Evolutionary conservation across 2,113 vertebrate genomes (phyloP).

Genomic region (Embiotoca jacksoni): DNA sequence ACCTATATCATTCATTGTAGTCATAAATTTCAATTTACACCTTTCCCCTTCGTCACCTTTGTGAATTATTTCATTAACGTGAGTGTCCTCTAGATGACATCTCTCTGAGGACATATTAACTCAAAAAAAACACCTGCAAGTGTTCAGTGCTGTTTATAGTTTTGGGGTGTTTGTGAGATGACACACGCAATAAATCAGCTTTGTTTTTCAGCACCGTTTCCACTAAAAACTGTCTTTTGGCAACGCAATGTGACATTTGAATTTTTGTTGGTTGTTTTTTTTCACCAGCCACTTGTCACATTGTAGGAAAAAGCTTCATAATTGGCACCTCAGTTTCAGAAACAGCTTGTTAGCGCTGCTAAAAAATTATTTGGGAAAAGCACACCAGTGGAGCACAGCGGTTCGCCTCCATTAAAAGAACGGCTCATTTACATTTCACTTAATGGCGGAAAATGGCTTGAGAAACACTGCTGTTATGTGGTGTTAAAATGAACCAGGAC

Average conservation of each 20-base stretch:
- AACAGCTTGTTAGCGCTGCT: conserved; percentile 67
- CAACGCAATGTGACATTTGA: conserved; percentile 15
- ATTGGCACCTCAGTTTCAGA: conserved; percentile 58
- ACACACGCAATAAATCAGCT: conserved; percentile 53
- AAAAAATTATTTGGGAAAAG: conserved; percentile 70
- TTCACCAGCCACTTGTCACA: conserved; percentile 64
- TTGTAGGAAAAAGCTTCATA: conserved; percentile 64
- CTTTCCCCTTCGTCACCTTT: conserved; percentile 40
- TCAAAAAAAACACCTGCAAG: not conserved
- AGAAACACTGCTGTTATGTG: conserved; percentile 38
- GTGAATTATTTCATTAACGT: conserved; percentile 32
- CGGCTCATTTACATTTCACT: conserved; percentile 61
- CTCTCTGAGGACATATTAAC: conserved; percentile 36
- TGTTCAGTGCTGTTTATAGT: conserved; percentile 31
- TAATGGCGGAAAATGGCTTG: conserved; percentile 66
- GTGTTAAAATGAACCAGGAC: conserved; percentile 43
- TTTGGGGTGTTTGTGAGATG: conserved; percentile 53
- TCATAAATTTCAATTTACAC: conserved; percentile 27
- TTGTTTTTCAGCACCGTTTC: conserved; percentile 41
- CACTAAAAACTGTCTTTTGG: conserved; percentile 47
- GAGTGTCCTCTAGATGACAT: conserved; percentile 32
- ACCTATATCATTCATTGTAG: conserved; percentile 16
- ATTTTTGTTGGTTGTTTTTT: conserved; percentile 68
- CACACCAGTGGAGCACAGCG: conserved; percentile 24
- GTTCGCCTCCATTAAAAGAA: conserved; percentile 60